phyloP scores from a whole-genome alignment of 1,140 invertebrate species.

The Drosophila subobscura region DNA sequence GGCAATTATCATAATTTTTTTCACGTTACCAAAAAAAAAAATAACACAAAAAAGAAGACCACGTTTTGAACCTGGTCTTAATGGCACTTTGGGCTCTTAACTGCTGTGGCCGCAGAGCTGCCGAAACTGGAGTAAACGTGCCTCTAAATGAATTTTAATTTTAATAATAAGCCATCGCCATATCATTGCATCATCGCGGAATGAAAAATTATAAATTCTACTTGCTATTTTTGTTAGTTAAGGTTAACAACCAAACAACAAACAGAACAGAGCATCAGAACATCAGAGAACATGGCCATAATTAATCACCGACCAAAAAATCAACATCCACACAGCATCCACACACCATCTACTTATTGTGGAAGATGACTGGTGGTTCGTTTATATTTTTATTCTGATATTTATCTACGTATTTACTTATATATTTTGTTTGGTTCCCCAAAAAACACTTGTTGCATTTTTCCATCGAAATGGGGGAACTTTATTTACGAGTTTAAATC shows the following conservation, averaged over 20 bases:
- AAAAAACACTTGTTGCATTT: constrained; percentile 29
- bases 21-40: constrained; percentile 33
- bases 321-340: constrained; percentile 49
- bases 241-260: constrained; percentile 75
- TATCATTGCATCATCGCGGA: constrained; percentile 71
- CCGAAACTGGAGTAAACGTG: constrained; percentile 79
- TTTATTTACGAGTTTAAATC: constrained; percentile 53
- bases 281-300: constrained; percentile 62
- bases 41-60: constrained; percentile 36
- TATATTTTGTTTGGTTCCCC: constrained; percentile 34
- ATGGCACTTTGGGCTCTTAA: constrained; percentile 49
- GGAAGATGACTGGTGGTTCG: constrained; percentile 50
- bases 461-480: constrained; percentile 41
- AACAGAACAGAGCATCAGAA: constrained; percentile 45
- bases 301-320: constrained; percentile 75
- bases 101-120: constrained; percentile 23
- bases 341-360: constrained; percentile 44
- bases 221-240: constrained; percentile 75
- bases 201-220: constrained; percentile 75
- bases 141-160: constrained; percentile 67
- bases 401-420: background rate
- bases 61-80: constrained; percentile 43
- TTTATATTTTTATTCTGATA: constrained; percentile 18
- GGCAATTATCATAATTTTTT: constrained; percentile 80
- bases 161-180: constrained; percentile 44